Evolutionary conservation across 1,140 invertebrate genomes (phyloP).

Genomic region (honey bee (Apis mellifera)): DNA sequence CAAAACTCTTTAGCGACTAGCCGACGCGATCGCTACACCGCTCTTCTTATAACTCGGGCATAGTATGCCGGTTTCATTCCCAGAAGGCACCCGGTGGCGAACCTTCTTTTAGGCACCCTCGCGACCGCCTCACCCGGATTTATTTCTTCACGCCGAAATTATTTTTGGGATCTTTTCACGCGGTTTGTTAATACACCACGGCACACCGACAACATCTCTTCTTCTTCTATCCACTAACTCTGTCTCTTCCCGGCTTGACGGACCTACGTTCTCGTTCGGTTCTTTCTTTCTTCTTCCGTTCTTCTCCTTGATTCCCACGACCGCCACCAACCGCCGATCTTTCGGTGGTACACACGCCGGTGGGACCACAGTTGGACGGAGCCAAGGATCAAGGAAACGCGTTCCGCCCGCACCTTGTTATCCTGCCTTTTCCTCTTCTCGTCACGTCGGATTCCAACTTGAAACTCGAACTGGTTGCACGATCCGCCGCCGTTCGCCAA

Average conservation of each 20-base stretch:
- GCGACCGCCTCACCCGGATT: conserved; percentile 68
- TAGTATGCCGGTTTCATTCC: conserved; percentile 65
- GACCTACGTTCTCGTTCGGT: neutral
- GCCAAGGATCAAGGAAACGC: neutral
- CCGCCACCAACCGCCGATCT: neutral
- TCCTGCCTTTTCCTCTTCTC: no score
- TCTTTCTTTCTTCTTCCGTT: conserved; percentile 1
- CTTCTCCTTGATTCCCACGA: neutral
- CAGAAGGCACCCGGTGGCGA: conserved; percentile 64
- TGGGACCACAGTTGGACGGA: neutral
- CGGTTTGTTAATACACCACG: conserved; percentile 76
- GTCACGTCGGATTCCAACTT: no score
- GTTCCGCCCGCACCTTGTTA: no score
- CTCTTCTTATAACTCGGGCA: conserved; percentile 63
- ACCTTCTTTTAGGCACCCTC: conserved; percentile 68
- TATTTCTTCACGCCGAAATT: conserved; percentile 79
- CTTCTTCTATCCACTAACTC: conserved; percentile 14
- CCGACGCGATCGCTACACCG: conserved; percentile 63
- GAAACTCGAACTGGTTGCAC: no score
- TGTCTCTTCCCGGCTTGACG: neutral
- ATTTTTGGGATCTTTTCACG: conserved; percentile 82
- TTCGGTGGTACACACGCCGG: neutral
- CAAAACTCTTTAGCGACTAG: conserved; percentile 61
- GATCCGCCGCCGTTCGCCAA: no score
- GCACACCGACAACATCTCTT: conserved; percentile 8